A percentile compares a stretch with the other conserved stretches of the same genome.
These are phyloP conservation scores for Apodemia zela DNA, from an alignment of 2,888 invertebrate species.

Conservation along the genomic window DNA sequence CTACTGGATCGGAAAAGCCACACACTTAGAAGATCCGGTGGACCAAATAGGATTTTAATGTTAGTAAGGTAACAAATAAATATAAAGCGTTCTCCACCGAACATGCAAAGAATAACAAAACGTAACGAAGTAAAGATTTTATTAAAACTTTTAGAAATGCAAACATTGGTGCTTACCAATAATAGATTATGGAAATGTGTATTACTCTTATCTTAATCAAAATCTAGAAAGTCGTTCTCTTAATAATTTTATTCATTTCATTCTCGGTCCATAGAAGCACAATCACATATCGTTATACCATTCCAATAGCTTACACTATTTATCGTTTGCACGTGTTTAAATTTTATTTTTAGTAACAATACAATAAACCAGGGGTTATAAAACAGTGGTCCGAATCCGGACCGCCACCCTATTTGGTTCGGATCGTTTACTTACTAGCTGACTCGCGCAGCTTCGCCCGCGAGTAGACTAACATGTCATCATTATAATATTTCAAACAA, in stretches of 20 bases:
- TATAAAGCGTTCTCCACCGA: not conserved
- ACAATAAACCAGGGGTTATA: no score
- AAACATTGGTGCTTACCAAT: constrained; percentile 7
- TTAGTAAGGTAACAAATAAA: not conserved
- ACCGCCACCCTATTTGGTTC: no score
- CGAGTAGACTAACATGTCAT: no score
- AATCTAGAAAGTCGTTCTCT: not conserved
- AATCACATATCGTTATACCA: not conserved
- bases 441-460: no score
- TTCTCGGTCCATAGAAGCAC: constrained; percentile 1
- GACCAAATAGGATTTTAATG: not conserved
- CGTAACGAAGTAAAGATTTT: not conserved
- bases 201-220: constrained; percentile 6
- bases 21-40: not conserved
- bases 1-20: no score
- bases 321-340: not conserved
- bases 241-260: constrained; percentile 8
- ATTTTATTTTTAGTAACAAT: no score
- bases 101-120: not conserved
- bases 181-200: constrained; percentile 13
- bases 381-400: no score
- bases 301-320: not conserved
- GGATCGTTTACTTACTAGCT: no score
- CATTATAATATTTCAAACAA: no score
- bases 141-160: not conserved